A percentile compares a stretch with the other conserved stretches of the same genome.
These are phyloP conservation scores for Percina caprodes DNA, from an alignment of 2,113 vertebrate species.

Conservation along the genomic window DNA sequence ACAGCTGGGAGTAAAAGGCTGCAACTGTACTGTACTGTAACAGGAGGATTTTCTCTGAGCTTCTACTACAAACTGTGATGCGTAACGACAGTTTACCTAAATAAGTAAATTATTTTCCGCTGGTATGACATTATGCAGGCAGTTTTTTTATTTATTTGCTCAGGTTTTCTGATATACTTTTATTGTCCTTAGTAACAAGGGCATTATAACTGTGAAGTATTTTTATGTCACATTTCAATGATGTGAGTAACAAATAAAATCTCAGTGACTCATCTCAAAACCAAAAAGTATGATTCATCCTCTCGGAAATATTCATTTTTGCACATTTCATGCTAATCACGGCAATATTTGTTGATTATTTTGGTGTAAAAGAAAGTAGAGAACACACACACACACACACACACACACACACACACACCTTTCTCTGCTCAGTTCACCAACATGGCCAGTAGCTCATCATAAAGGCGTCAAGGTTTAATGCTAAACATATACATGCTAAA, in stretches of 20 bases:
- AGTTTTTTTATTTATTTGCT: neutral
- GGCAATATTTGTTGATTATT: too few species aligned
- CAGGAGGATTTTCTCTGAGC: neutral
- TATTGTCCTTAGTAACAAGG: neutral
- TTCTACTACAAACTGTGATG: neutral
- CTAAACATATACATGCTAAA: conserved; percentile 8
- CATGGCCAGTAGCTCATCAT: conserved; percentile 1
- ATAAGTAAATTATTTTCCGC: neutral
- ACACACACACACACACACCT: conserved; percentile 25
- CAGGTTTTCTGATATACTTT: neutral
- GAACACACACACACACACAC: conserved; percentile 27
- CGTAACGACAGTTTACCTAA: neutral
- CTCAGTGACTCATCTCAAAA: too few species aligned
- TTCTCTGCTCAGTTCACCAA: conserved; percentile 38
- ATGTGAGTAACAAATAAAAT: neutral
- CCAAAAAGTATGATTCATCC: neutral
- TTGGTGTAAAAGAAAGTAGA: neutral
- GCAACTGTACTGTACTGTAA: neutral
- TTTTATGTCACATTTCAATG: neutral
- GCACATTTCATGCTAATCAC: neutral
- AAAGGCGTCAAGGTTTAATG: conserved; percentile 16
- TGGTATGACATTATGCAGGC: neutral
- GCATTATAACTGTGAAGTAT: neutral
- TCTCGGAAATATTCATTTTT: neutral
- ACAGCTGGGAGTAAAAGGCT: conserved; percentile 53